Evolutionary conservation across 2,797 vertebrate species (phyloP), one percentile per base, ranked within the genome.

Genomic region (Catostomus latipinnis): DNA sequence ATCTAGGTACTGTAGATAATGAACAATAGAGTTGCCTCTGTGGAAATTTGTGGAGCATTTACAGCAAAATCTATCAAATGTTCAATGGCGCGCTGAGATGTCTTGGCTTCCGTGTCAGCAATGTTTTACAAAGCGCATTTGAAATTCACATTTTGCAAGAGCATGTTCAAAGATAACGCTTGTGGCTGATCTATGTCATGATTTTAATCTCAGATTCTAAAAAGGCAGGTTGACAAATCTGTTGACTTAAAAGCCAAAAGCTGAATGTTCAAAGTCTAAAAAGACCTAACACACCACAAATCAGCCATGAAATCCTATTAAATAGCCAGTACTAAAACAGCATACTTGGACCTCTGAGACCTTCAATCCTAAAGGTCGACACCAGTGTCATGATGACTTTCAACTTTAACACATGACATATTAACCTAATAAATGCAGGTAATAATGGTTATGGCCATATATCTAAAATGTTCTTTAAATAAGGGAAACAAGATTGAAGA

Each of bases 1-100:
- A 78, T 72, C 46, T 70, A 11, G 0, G 50, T 10, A 8, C 16
- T 46, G 49, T 14, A 67, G 82, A 72, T 76, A 18, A 76, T 70
- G 56, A 83, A 81, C 75, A 67, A 71, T 45, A 45, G 58, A 8
- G 6, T 43, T 71, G 77, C 58, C 49, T 78, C 58, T 60, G 70
- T 60, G 63, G 61, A 60, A 71, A 70, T 78, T 63, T 65, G 10
- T 49, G 52, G 62, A 71, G 65, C 45, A 18, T 56, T 76, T 56
- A 58, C 11, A 22, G 50, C 53, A 22, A 22, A 72, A 48, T 58
- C 53, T 68, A 76, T 68, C 14, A 76, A 16, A 43, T 6, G 1
- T 18, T 76, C 45, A 56, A 66, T n/a, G 11, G 2, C 5, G 5
- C 7, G n/a, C 7, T 49, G 53, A 58, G 63, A 49, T 43, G 63